A percentile compares a stretch with the other conserved stretches of the same genome.
Conservation (phyloP, 2,888 invertebrate species). For the Xanthostigma xanthostigma region DNA sequence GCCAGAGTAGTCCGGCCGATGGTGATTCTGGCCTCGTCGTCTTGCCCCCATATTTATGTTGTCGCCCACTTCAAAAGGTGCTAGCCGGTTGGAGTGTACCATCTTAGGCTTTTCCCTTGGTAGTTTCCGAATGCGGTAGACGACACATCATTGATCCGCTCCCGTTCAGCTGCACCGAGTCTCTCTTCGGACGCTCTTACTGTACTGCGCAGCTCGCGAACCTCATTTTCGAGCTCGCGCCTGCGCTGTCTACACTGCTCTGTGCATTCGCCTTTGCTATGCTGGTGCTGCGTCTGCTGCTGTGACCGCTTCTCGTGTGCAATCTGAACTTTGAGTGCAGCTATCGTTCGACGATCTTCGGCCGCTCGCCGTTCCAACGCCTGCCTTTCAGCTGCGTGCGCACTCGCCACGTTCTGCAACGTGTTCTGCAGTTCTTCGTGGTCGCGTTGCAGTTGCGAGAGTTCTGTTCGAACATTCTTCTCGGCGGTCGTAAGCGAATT, state of each 20-base stretch:
- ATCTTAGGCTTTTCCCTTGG: too few species aligned
- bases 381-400: slow-evolving; percentile 65
- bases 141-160: too few species aligned
- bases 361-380: slow-evolving; percentile 68
- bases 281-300: slow-evolving; percentile 28
- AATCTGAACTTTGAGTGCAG: slow-evolving; percentile 56
- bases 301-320: slow-evolving; percentile 57
- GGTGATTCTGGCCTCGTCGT: too few species aligned
- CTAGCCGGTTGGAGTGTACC: too few species aligned
- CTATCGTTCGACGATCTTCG: slow-evolving; percentile 70
- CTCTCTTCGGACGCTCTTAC: slow-evolving; percentile 44
- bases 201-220: slow-evolving; percentile 39
- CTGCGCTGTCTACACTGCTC: slow-evolving; percentile 32
- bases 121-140: too few species aligned
- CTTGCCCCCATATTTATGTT: too few species aligned
- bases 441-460: slow-evolving; percentile 66
- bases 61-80: too few species aligned
- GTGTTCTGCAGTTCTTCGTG: slow-evolving; percentile 78
- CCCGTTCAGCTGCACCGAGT: slow-evolving; percentile 37
- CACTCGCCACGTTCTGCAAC: slow-evolving; percentile 61
- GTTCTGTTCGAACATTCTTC: slow-evolving; percentile 51
- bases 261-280: slow-evolving; percentile 24
- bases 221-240: slow-evolving; percentile 45
- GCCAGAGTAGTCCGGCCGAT: too few species aligned
- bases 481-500: slow-evolving; percentile 49